Percentiles rank a stretch among this genome's conserved stretches.
These are phyloP conservation scores for Ursus arctos DNA, from an alignment of 2,113 vertebrate genomes.

Conservation along the genomic window DNA sequence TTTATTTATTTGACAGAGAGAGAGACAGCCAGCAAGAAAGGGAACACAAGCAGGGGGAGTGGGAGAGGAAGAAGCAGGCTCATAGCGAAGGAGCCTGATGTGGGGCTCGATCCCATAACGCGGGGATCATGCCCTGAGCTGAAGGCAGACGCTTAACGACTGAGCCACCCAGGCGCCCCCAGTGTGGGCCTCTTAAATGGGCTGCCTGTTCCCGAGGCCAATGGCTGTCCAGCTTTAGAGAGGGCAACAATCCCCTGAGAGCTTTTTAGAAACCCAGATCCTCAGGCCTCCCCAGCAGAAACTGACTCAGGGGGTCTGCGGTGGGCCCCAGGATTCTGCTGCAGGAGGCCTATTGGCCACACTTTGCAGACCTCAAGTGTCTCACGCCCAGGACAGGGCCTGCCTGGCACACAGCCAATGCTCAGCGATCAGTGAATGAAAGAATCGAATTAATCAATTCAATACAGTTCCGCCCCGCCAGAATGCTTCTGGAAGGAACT, in stretches of 20 bases:
- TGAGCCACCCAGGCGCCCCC: neutral
- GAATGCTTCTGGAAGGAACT: neutral
- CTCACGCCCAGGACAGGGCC: neutral
- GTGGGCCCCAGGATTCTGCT: neutral
- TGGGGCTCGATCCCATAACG: no score
- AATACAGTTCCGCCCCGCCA: neutral
- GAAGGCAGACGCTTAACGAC: no score
- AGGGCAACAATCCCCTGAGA: neutral
- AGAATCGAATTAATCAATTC: neutral
- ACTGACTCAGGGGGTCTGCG: neutral
- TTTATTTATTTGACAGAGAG: no score
- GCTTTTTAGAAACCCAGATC: neutral
- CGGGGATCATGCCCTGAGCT: no score
- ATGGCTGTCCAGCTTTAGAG: neutral
- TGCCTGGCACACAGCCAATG: neutral
- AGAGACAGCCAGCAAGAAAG: no score
- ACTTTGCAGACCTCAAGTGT: neutral
- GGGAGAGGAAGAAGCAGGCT: no score
- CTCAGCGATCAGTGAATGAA: neutral
- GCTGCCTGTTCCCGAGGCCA: neutral
- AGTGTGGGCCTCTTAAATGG: neutral
- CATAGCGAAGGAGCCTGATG: no score
- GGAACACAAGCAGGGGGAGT: no score
- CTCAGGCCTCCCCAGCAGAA: neutral
- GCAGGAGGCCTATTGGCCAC: rapidly evolving